Base-by-base conservation (phyloP, 2,888 invertebrate genomes). In the Tinea pellionella region DNA sequence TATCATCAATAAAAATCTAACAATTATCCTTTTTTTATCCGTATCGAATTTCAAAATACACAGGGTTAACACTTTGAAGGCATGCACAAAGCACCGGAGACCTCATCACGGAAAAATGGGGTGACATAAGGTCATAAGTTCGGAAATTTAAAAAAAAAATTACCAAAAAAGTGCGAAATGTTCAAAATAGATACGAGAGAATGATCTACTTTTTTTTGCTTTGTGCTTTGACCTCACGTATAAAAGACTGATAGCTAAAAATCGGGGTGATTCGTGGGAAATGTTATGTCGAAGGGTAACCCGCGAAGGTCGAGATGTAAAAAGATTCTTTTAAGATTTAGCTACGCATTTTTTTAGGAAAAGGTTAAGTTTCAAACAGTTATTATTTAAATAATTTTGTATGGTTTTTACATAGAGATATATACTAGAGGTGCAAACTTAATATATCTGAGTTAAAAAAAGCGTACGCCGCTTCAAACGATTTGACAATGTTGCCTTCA, bases 221-320 rank as follows among this genome's bases (percentile, higher is more conserved):
- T 66, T 64, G 66, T 62, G 72, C 72, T 72, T 71, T 69, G 71
- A 77, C 47, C 53, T 18, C 53, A 24, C 9, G 2, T 18, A 24
- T 47, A 53, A 53, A 53, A 24, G 65, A 77, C 80, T 84, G 61
- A 63, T 81, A 82, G 82, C 80, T 79, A 79, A 79, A 79, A 81
- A 78, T 76, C 82, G 77, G 84, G 84, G 83, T 80, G 82, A 77
- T 74, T 74, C 80, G 80, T 80, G 83, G 75, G 78, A 82, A 83
- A 72, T 68, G 51, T 2, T n/a, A 51, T 19, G 53, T 24, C 47
- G n/a, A 47, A 47, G 47, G 47, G 47, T 47, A 37, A 37, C 37
- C 37, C 37, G 37, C 37, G 47, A 24, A 53, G 53, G 53, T 53
- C 53, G 53, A 4, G 3, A 15, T 12, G 37, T 2, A 2, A 37